phyloP scores from a whole-genome alignment of 1,140 invertebrate genomes.

The Macrosteles quadrilineatus region DNA sequence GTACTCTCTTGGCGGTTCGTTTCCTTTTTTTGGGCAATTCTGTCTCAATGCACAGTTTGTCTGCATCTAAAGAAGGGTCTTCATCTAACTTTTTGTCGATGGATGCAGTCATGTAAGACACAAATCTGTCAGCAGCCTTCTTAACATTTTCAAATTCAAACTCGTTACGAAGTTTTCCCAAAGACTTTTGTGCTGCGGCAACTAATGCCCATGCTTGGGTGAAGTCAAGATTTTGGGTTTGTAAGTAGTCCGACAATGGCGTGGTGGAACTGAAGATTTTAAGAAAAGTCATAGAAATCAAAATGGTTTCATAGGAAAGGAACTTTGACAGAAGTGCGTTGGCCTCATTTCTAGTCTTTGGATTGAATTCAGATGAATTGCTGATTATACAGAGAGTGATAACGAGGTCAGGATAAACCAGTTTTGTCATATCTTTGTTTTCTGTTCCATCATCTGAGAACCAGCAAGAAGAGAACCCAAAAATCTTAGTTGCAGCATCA shows the following conservation, averaged over 20 bases:
- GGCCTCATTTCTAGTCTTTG: neutral
- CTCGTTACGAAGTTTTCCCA: neutral
- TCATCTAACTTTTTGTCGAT: neutral
- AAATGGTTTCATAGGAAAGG: neutral
- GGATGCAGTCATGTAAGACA: neutral
- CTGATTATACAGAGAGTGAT: neutral
- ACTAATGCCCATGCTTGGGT: constrained; percentile 14
- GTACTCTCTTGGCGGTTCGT: neutral
- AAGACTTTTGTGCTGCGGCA: neutral
- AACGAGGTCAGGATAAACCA: neutral
- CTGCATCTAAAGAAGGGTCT: neutral
- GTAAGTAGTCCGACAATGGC: constrained; percentile 7
- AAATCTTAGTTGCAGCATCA: constrained; percentile 6
- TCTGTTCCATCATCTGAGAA: neutral
- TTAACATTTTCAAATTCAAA: neutral
- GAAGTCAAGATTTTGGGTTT: constrained; percentile 1
- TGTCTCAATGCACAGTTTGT: neutral
- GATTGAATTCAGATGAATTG: constrained; percentile 2
- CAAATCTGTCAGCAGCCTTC: constrained; percentile 6
- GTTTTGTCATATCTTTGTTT: neutral
- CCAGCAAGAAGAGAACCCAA: neutral
- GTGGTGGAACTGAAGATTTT: neutral
- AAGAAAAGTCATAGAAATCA: neutral
- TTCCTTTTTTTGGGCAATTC: neutral
- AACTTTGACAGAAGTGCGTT: neutral